Base-by-base conservation (phyloP, 2,113 vertebrate genomes). In the Ancistrus triradiatus region DNA sequence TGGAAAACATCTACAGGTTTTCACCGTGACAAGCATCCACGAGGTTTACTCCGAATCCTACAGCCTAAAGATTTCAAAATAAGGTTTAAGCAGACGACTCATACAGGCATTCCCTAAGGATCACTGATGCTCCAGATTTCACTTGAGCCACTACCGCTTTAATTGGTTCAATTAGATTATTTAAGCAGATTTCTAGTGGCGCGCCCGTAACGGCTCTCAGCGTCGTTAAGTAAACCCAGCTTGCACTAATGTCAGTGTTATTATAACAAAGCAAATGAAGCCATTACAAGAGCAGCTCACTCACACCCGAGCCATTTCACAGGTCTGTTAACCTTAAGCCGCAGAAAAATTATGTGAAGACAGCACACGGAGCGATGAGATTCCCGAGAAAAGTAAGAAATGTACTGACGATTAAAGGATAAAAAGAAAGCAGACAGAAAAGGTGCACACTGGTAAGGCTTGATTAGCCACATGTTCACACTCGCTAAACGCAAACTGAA, bases 21-120 rank as follows among this genome's bases (percentile, higher is more conserved):
- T 31, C n/a, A n/a, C n/a, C n/a, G n/a, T n/a, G n/a, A n/a, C n/a
- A n/a, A n/a, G n/a, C n/a, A n/a, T n/a, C n/a, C n/a, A n/a, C n/a
- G n/a, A n/a, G n/a, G n/a, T n/a, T 78, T 77, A 76, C 61, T 73
- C n/a, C n/a, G 63, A 68, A 75, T 63, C 64, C 63, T 65, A 22
- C 42, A 47, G 56, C 59, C 48, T 28, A 27, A 43, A 33, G 38
- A 63, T n/a, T 67, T 38, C 37, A 52, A 46, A 73, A 73, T 69
- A 65, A 51, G 37, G 33, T 69, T 68, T 46, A 67, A 28, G 66
- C 49, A 38, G n/a, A 8, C 59, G 48, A 33, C 56, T 50, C 50
- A 38, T 63, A n/a, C n/a, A 66, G 50, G 57, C 58, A 62, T 58
- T 66, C 63, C 58, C 43, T 24, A 44, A 61, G 50, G 67, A 62